Conservation (phyloP, 2,113 vertebrate genomes). For the Tragelaphus buxtoni region DNA sequence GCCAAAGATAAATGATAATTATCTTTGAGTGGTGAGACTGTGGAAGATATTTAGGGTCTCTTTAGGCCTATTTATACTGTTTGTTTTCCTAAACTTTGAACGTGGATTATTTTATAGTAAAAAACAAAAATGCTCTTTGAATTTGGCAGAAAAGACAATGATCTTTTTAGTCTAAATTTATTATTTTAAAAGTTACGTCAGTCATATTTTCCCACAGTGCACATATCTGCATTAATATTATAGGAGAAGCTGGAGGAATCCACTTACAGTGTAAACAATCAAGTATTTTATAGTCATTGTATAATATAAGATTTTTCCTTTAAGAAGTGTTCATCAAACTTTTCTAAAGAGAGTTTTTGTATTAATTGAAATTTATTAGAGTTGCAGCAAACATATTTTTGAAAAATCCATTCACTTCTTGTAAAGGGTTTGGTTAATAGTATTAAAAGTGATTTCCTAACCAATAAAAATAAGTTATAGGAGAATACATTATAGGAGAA, state of each 20-base stretch:
- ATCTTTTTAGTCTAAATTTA: background rate
- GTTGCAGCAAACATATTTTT: constrained; percentile 1
- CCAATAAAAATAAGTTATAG: background rate
- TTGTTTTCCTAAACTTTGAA: background rate
- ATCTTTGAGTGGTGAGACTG: background rate
- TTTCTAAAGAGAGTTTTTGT: constrained; percentile 18
- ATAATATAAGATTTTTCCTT: background rate
- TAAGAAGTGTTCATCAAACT: background rate
- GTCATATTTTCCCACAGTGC: background rate
- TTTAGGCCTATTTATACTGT: background rate
- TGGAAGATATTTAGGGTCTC: background rate
- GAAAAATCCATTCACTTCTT: background rate
- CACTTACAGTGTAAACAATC: background rate
- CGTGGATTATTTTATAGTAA: background rate
- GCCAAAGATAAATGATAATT: background rate
- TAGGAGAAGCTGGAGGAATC: background rate
- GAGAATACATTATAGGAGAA: background rate
- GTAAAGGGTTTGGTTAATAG: background rate
- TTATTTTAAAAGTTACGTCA: background rate
- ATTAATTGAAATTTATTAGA: constrained; percentile 35
- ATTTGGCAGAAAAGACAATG: background rate
- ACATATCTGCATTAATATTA: background rate
- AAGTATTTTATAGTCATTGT: background rate
- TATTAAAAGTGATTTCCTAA: constrained; percentile 10
- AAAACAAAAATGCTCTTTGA: constrained; percentile 20